Conservation (phyloP, 2,797 vertebrate species). For the Kryptopterus vitreolus region DNA sequence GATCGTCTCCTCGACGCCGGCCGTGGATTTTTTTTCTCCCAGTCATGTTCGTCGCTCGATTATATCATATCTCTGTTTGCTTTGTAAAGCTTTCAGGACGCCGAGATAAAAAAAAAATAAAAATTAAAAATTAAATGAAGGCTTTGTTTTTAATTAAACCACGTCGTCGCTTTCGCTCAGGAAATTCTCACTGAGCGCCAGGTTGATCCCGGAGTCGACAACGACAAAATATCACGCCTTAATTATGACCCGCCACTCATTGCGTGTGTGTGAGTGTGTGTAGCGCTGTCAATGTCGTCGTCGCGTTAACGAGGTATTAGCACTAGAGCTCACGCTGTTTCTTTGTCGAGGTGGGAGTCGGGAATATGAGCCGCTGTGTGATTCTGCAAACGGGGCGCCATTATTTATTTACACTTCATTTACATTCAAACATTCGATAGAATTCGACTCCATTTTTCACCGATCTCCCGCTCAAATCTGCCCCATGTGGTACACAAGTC, state of each 20-base stretch:
- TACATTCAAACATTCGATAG: not conserved
- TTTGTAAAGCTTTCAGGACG: slow-evolving; percentile 6
- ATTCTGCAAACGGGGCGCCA: not conserved
- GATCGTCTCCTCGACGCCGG: not conserved
- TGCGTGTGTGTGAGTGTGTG: slow-evolving; percentile 5
- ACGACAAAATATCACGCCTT: slow-evolving; percentile 46
- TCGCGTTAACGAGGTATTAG: slow-evolving; percentile 34
- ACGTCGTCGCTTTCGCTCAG: not conserved
- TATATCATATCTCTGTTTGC: not conserved
- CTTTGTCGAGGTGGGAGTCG: not conserved
- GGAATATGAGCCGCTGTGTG: not conserved
- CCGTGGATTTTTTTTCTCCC: not conserved
- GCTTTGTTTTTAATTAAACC: slow-evolving; percentile 54
- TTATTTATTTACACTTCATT: not conserved
- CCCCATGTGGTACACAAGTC: not conserved
- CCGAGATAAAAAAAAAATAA: slow-evolving; percentile 6
- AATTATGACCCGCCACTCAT: slow-evolving; percentile 47
- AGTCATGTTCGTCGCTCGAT: not conserved
- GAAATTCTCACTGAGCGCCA: slow-evolving; percentile 49
- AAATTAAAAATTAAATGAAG: slow-evolving; percentile 26
- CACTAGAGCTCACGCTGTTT: not conserved
- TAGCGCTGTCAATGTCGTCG: not conserved
- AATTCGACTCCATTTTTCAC: not conserved
- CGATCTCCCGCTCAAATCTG: not conserved
- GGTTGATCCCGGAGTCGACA: slow-evolving; percentile 51